A percentile compares a stretch with the other conserved stretches of the same genome.
Conservation (phyloP, 2,113 vertebrate species). For the Baryphthengus martii region DNA sequence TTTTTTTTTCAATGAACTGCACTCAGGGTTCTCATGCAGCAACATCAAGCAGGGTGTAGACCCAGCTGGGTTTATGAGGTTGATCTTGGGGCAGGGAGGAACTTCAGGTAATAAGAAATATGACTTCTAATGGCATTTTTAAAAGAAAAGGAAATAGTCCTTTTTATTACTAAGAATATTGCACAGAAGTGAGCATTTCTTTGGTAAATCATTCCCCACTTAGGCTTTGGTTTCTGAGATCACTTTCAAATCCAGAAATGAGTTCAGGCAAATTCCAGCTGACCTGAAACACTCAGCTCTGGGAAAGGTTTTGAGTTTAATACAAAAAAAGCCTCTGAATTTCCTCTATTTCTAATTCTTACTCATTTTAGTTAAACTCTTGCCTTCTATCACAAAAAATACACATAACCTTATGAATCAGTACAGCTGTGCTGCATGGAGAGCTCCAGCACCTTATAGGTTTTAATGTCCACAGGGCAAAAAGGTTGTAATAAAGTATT, state of each 20-base stretch:
- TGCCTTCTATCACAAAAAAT: conserved; percentile 15
- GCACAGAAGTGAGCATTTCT: conserved; percentile 9
- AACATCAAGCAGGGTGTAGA: neutral
- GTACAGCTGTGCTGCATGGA: neutral
- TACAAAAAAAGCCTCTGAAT: conserved; percentile 27
- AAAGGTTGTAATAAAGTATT: neutral
- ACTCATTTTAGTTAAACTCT: conserved; percentile 30
- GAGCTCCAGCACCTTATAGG: neutral
- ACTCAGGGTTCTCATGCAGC: neutral
- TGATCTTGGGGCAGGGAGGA: neutral
- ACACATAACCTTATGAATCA: neutral
- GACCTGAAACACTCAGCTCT: conserved; percentile 45
- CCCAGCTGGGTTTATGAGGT: neutral
- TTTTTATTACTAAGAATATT: conserved; percentile 26
- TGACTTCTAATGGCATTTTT: neutral
- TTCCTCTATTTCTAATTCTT: conserved; percentile 47
- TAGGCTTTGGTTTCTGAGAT: conserved; percentile 53
- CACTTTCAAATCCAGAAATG: conserved; percentile 55
- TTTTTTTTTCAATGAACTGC: neutral
- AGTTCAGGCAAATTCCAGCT: conserved; percentile 53
- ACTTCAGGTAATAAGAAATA: neutral
- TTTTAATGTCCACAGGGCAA: neutral
- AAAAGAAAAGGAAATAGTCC: conserved; percentile 7
- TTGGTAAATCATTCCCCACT: conserved; percentile 18
- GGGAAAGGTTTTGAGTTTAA: conserved; percentile 51